Evolutionary conservation across 2,113 vertebrate genomes (phyloP).

Genomic region (Nematolebias whitei): DNA sequence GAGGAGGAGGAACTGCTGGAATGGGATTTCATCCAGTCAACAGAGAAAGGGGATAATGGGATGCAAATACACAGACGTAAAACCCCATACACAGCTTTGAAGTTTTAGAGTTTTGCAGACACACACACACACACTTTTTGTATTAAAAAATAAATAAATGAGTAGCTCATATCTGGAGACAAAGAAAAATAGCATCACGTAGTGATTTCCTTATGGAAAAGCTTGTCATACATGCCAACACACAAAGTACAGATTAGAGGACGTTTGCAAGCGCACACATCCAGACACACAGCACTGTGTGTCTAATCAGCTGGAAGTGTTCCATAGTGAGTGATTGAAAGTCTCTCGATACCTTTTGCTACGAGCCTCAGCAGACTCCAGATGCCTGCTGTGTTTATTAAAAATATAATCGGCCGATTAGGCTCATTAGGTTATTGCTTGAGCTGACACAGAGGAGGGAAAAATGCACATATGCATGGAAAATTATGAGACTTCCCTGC

Average conservation of each 20-base stretch:
- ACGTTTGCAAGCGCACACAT: background rate
- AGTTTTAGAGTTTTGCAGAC: slow-evolving; percentile 31
- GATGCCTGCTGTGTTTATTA: slow-evolving; percentile 78
- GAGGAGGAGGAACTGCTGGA: slow-evolving; percentile 53
- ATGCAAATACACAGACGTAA: slow-evolving; percentile 29
- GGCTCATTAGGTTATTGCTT: slow-evolving; percentile 69
- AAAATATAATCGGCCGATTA: slow-evolving; percentile 76
- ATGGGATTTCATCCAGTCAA: slow-evolving; percentile 58
- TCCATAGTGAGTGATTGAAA: slow-evolving; percentile 65
- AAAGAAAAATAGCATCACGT: slow-evolving; percentile 3
- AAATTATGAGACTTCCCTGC: background rate
- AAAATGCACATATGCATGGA: background rate
- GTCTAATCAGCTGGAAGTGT: slow-evolving; percentile 72
- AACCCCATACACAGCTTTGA: slow-evolving; percentile 12
- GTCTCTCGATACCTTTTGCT: slow-evolving; percentile 58
- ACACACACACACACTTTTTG: slow-evolving; percentile 19
- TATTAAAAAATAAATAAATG: slow-evolving; percentile 68
- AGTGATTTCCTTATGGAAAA: slow-evolving; percentile 19
- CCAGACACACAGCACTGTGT: slow-evolving; percentile 35
- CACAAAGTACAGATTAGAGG: background rate
- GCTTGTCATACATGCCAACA: slow-evolving; percentile 9
- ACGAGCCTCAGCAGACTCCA: slow-evolving; percentile 63
- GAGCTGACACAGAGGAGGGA: slow-evolving; percentile 31
- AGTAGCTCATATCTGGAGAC: slow-evolving; percentile 53
- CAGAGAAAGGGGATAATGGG: slow-evolving; percentile 53